Conservation (phyloP, 2,888 invertebrate species). For the Mellilla xanthometata region DNA sequence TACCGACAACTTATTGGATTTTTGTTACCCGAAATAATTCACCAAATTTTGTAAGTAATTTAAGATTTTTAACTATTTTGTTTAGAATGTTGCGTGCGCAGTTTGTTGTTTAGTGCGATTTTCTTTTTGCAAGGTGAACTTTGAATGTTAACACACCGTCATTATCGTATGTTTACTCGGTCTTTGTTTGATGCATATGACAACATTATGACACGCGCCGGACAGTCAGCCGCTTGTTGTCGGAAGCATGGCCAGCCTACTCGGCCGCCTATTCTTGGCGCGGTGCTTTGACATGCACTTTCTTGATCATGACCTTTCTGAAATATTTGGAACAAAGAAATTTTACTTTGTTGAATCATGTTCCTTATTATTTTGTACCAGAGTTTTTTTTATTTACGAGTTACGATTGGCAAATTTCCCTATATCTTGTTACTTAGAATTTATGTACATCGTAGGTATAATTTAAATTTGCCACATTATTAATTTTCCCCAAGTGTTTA, state of each 20-base stretch:
- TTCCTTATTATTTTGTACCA: too few relatives aligned
- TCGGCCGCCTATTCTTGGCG: constrained; percentile 61
- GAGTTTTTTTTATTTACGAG: too few relatives aligned
- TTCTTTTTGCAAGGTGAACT: constrained; percentile 4
- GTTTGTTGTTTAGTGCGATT: neutral
- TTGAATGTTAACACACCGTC: neutral
- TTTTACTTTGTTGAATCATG: neutral
- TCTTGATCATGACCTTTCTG: constrained; percentile 33
- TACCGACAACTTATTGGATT: constrained; percentile 6
- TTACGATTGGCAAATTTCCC: too few relatives aligned
- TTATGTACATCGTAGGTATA: too few relatives aligned
- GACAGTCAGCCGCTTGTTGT: neutral
- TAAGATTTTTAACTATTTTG: neutral
- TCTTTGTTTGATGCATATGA: neutral
- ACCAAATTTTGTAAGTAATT: constrained; percentile 1
- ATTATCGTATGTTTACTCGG: neutral
- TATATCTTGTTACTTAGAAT: too few relatives aligned
- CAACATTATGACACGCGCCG: constrained; percentile 4
- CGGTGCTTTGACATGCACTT: constrained; percentile 55
- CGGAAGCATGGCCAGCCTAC: constrained; percentile 28
- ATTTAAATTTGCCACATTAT: too few relatives aligned
- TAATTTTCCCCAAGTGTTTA: too few relatives aligned
- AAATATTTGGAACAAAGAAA: constrained; percentile 19
- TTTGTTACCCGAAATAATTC: neutral
- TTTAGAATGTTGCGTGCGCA: too few relatives aligned